Conservation (phyloP, 2,797 vertebrate genomes). For the Sylvia borin region DNA sequence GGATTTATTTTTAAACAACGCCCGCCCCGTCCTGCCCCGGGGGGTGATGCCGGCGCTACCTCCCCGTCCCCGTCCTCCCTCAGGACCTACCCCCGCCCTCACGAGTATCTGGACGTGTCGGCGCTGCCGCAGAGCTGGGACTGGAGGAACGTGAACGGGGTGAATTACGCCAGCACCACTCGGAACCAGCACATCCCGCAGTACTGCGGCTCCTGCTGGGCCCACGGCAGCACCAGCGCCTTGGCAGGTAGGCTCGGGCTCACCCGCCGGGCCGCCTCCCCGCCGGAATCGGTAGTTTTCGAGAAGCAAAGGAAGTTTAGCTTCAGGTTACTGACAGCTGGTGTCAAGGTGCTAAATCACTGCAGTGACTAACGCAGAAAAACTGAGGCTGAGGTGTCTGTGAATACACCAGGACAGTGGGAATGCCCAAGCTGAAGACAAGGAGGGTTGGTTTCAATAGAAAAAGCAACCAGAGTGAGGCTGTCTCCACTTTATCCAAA, state of each 20-base stretch:
- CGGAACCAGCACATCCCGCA: constrained; percentile 98
- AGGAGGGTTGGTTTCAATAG: neutral
- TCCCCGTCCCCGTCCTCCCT: rapidly evolving
- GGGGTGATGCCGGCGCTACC: neutral
- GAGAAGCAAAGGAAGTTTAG: neutral
- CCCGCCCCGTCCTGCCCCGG: neutral
- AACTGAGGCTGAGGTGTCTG: rapidly evolving
- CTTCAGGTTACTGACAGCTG: too few relatives aligned
- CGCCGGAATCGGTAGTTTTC: rapidly evolving
- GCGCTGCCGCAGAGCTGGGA: constrained; percentile 88
- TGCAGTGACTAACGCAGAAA: rapidly evolving
- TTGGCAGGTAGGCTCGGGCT: constrained; percentile 83
- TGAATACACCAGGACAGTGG: neutral
- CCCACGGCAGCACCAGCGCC: constrained; percentile 94
- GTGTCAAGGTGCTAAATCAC: neutral
- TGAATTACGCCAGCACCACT: constrained; percentile 89
- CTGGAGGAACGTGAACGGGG: constrained; percentile 88
- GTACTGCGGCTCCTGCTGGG: constrained; percentile 98
- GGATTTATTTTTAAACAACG: too few relatives aligned
- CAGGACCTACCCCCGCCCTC: constrained; percentile 83
- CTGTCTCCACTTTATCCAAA: neutral
- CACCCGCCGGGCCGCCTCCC: neutral
- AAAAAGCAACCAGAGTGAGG: neutral
- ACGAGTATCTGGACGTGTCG: constrained; percentile 81
- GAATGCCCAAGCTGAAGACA: neutral